Conservation (phyloP, 2,888 invertebrate genomes). For the Strigamia crassipes region DNA sequence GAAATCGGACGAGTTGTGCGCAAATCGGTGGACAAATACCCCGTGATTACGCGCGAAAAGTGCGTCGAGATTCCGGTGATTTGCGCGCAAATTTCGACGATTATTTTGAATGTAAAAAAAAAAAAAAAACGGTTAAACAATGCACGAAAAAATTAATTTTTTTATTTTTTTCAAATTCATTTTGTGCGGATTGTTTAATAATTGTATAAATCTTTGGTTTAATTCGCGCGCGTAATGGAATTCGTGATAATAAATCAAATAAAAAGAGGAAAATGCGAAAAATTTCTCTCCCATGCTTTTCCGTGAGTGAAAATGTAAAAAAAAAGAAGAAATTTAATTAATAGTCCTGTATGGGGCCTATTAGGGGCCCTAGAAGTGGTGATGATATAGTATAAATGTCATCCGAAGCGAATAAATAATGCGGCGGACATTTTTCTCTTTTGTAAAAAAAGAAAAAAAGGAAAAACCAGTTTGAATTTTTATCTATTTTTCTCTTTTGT, state of each 20-base stretch:
- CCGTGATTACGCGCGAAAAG: no score
- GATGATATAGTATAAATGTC: conserved; percentile 39
- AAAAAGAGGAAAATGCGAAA: neutral
- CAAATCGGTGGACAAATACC: no score
- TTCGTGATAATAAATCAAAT: neutral
- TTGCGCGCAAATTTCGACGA: no score
- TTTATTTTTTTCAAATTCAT: no score
- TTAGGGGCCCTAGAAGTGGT: conserved; percentile 19
- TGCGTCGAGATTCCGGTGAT: no score
- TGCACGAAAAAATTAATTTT: no score
- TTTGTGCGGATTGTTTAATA: neutral
- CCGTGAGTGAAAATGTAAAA: neutral
- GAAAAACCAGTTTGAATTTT: conserved; percentile 19
- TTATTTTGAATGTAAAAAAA: no score
- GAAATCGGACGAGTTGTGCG: no score
- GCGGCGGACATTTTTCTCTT: neutral
- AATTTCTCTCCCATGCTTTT: neutral
- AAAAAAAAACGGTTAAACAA: no score
- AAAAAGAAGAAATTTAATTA: neutral
- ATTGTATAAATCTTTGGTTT: neutral
- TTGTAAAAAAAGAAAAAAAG: neutral
- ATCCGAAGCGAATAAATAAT: conserved; percentile 11
- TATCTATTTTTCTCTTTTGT: neutral
- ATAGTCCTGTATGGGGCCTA: conserved; percentile 35
- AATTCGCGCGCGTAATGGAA: neutral